Percentiles rank a stretch among this genome's conserved stretches.
phyloP scores from a whole-genome alignment of 1,140 invertebrate species.

The Bombus terrestris region DNA sequence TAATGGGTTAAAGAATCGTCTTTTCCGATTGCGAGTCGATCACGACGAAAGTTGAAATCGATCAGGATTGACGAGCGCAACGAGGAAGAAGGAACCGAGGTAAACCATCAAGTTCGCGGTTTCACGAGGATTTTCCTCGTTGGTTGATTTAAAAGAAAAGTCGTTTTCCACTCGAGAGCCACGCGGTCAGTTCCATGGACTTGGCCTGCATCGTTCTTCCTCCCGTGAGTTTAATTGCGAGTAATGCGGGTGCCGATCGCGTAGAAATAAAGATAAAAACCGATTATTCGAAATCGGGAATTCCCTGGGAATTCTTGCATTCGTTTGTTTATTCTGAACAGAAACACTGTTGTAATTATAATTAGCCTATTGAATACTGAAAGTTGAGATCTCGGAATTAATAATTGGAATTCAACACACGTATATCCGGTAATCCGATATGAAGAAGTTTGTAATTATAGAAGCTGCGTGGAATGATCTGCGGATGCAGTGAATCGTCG shows the following conservation, averaged over 20 bases:
- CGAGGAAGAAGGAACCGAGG: not conserved
- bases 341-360: not conserved
- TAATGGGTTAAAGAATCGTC: too few species aligned
- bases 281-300: not conserved
- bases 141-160: not conserved
- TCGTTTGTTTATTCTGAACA: not conserved
- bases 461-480: not conserved
- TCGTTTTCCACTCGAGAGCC: not conserved
- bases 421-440: not conserved
- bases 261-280: not conserved
- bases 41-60: not conserved
- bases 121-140: not conserved
- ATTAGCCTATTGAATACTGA: not conserved
- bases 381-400: too few species aligned
- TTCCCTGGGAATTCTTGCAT: not conserved
- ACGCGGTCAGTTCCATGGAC: not conserved
- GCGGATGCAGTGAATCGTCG: not conserved
- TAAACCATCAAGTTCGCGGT: not conserved
- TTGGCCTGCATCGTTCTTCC: not conserved
- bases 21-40: not conserved
- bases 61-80: too few species aligned
- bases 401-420: too few species aligned
- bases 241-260: not conserved
- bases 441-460: not conserved
- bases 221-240: conserved; percentile 1